phyloP scores from a whole-genome alignment of 2,113 vertebrate genomes.

The Limnothrissa miodon region DNA sequence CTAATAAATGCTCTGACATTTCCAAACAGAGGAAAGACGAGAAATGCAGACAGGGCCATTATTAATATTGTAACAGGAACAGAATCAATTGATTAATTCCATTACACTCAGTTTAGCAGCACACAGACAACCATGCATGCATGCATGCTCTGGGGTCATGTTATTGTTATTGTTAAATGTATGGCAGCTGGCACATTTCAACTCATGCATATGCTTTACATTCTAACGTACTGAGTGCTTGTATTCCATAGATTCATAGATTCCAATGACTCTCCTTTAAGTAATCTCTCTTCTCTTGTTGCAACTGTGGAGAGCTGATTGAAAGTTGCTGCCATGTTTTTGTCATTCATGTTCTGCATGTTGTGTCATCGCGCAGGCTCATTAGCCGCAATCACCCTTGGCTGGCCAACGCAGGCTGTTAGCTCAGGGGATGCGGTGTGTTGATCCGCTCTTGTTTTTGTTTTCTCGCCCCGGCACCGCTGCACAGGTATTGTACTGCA shows the following conservation, averaged over 20 bases:
- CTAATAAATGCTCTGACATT: neutral
- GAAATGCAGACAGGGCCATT: neutral
- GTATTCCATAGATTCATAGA: neutral
- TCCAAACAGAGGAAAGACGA: neutral
- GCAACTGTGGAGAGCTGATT: neutral
- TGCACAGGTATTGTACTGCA: constrained; percentile 38
- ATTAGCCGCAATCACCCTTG: constrained; percentile 2
- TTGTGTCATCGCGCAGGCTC: neutral
- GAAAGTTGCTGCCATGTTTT: neutral
- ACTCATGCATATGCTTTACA: neutral
- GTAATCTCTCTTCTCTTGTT: neutral
- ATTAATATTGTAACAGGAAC: neutral
- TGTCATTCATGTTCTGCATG: constrained; percentile 25
- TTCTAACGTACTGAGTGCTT: neutral
- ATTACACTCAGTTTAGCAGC: neutral
- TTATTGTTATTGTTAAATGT: neutral
- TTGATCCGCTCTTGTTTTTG: constrained; percentile 29
- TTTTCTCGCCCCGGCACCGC: neutral
- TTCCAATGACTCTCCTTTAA: neutral
- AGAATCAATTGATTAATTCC: too few relatives aligned
- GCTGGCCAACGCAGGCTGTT: constrained; percentile 24
- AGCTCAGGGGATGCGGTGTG: constrained; percentile 30
- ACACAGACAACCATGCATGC: neutral
- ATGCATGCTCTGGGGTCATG: neutral
- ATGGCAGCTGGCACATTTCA: neutral